These are phyloP conservation scores for Euura lappo DNA, from an alignment of 1,140 invertebrate species.

Conservation along the genomic window DNA sequence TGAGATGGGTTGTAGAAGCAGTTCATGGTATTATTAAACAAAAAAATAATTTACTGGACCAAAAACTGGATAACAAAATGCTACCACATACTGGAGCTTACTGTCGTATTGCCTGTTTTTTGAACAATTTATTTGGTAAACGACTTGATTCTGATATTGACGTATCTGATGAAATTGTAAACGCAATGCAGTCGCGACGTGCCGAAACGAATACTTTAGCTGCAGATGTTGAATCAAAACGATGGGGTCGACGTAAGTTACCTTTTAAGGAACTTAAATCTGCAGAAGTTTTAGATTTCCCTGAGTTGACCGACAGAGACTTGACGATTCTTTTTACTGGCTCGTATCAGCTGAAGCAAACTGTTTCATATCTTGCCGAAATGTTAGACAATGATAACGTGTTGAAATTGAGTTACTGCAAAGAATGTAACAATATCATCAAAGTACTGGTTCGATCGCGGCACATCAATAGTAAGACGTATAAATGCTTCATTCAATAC, in stretches of 20 bases:
- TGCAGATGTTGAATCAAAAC: slow-evolving; percentile 6
- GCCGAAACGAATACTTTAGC: slow-evolving; percentile 8
- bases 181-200: slow-evolving; percentile 10
- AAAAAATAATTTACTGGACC: slow-evolving; percentile 26
- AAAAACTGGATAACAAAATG: slow-evolving; percentile 26
- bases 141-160: not conserved
- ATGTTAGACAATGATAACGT: too few species aligned
- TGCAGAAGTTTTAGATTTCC: not conserved
- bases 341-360: too few species aligned
- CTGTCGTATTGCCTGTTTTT: not conserved
- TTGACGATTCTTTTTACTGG: not conserved
- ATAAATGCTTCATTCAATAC: not conserved
- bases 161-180: slow-evolving; percentile 17
- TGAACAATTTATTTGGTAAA: not conserved
- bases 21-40: slow-evolving; percentile 33
- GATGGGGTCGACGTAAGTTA: not conserved
- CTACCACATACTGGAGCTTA: not conserved
- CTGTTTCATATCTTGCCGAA: too few species aligned
- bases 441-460: not conserved
- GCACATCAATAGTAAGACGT: not conserved
- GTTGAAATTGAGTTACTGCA: slow-evolving; percentile 2
- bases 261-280: not conserved
- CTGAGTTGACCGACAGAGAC: not conserved
- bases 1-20: slow-evolving; percentile 39
- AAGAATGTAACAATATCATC: not conserved